phyloP scores from a whole-genome alignment of 1,140 invertebrate genomes.

The Bombus pascuorum region DNA sequence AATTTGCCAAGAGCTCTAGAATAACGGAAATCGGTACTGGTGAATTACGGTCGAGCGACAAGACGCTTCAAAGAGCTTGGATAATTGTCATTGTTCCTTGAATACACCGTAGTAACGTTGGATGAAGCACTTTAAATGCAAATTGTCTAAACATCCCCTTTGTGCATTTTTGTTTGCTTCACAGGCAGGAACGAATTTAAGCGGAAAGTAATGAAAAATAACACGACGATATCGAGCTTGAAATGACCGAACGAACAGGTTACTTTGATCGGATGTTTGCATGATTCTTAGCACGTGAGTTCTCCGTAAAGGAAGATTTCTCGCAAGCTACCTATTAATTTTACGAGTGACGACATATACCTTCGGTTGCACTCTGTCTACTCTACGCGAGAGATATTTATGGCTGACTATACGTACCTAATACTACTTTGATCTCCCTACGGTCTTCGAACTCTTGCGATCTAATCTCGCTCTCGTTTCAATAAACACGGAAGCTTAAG shows the following conservation, averaged over 20 bases:
- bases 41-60: not conserved
- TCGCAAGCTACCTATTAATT: too few species aligned
- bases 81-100: conserved; percentile 4
- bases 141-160: not conserved
- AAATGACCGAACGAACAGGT: not conserved
- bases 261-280: not conserved
- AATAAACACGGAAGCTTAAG: too few species aligned
- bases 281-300: not conserved
- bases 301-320: not conserved
- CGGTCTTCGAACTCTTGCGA: too few species aligned
- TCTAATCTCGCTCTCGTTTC: too few species aligned
- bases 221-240: not conserved
- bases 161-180: not conserved
- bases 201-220: not conserved
- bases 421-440: too few species aligned
- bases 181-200: not conserved
- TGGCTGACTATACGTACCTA: too few species aligned
- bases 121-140: not conserved
- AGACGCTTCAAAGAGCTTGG: conserved; percentile 1
- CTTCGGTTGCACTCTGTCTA: too few species aligned
- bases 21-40: not conserved
- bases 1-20: not conserved
- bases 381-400: too few species aligned
- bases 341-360: too few species aligned
- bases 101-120: not conserved